phyloP scores from a whole-genome alignment of 1,140 invertebrate genomes.

The Parasteatoda tepidariorum region DNA sequence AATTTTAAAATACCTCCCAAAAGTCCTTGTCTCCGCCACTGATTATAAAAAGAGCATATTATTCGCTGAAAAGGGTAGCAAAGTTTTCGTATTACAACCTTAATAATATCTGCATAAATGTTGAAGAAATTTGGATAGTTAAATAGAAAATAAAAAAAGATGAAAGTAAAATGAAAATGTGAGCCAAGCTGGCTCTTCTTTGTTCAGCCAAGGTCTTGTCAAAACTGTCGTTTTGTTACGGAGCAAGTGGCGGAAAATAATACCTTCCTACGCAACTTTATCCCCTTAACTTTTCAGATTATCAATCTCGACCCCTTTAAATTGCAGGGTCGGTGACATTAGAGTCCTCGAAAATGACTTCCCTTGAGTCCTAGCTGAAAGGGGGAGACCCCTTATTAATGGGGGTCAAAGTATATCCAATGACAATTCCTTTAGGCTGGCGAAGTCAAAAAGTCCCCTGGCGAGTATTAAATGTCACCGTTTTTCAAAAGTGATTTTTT shows the following conservation, averaged over 20 bases:
- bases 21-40: too few relatives aligned
- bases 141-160: too few relatives aligned
- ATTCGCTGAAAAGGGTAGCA: too few relatives aligned
- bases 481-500: neutral
- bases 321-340: conserved; percentile 36
- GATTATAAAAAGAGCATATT: too few relatives aligned
- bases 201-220: neutral
- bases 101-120: too few relatives aligned
- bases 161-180: too few relatives aligned
- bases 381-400: conserved; percentile 24
- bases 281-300: neutral
- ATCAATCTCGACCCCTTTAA: conserved; percentile 39
- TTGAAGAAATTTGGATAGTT: too few relatives aligned
- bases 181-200: too few relatives aligned
- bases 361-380: neutral
- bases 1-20: too few relatives aligned
- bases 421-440: neutral
- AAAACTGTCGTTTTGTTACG: neutral
- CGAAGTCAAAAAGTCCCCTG: conserved; percentile 19
- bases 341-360: conserved; percentile 16
- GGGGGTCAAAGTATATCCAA: conserved; percentile 11
- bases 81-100: too few relatives aligned
- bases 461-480: neutral
- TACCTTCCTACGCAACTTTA: conserved; percentile 37
- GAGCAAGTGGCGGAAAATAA: conserved; percentile 11